These are phyloP conservation scores for Larimichthys crocea DNA, from an alignment of 2,113 vertebrate species.

Conservation along the genomic window DNA sequence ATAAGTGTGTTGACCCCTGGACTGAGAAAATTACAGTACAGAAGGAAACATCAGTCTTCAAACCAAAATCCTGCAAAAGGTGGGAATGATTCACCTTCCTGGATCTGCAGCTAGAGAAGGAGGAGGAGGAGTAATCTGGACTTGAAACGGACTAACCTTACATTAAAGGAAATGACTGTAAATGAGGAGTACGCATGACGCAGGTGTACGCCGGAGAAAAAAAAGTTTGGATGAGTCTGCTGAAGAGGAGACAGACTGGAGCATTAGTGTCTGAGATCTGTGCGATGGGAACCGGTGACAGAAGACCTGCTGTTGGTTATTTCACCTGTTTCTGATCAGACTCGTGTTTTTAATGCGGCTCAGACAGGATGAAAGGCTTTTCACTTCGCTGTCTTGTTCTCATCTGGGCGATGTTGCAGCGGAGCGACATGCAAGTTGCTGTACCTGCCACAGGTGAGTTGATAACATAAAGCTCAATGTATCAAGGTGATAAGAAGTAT, in stretches of 20 bases:
- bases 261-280: background rate
- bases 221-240: constrained; percentile 13
- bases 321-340: constrained; percentile 11
- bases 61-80: constrained; percentile 5
- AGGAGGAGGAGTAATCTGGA: constrained; percentile 26
- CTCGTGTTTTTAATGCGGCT: background rate
- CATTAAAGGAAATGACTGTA: background rate
- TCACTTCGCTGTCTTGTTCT: constrained; percentile 43
- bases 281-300: constrained; percentile 5
- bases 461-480: background rate
- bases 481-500: background rate
- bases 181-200: constrained; percentile 8
- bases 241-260: background rate
- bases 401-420: constrained; percentile 43
- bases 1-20: background rate
- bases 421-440: constrained; percentile 18
- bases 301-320: background rate
- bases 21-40: background rate
- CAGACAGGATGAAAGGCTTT: constrained; percentile 46
- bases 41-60: background rate
- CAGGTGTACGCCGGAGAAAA: constrained; percentile 25
- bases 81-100: background rate
- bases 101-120: constrained; percentile 10
- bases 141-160: background rate
- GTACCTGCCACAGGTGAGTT: constrained; percentile 75